phyloP scores from a whole-genome alignment of 2,113 vertebrate genomes.

The Formicarius rufipectus region DNA sequence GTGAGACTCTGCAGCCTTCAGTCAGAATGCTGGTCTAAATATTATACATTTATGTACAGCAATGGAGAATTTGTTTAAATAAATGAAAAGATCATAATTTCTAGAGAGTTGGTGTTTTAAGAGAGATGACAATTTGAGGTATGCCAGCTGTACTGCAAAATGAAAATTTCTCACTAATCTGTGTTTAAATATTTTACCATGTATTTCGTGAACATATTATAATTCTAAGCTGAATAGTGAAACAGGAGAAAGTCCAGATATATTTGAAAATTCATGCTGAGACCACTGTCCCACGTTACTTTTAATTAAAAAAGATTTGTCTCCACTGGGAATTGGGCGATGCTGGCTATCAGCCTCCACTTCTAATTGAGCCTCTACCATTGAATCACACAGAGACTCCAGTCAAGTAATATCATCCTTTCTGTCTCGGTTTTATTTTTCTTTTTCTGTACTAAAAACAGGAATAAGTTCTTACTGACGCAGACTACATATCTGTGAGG shows the following conservation, averaged over 20 bases:
- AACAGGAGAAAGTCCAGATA: background rate
- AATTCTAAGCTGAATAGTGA: background rate
- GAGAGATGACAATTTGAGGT: background rate
- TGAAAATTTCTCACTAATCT: background rate
- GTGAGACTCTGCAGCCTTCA: background rate
- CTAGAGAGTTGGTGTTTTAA: background rate
- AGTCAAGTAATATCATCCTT: background rate
- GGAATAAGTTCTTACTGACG: background rate
- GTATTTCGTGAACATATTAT: background rate
- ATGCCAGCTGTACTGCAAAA: background rate
- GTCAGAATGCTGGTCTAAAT: background rate
- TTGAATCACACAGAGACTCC: background rate
- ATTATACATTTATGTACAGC: background rate
- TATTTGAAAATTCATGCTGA: background rate
- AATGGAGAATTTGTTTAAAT: background rate
- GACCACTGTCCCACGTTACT: background rate
- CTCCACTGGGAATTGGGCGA: background rate
- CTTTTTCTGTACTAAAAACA: background rate
- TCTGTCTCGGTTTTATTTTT: background rate
- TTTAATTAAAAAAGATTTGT: background rate
- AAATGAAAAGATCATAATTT: background rate
- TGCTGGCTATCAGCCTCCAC: background rate
- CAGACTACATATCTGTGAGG: background rate
- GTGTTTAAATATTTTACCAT: background rate
- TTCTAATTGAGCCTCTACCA: background rate